Percentiles rank a stretch among this genome's conserved stretches.
Conservation (phyloP, 2,797 vertebrate genomes). For the Sylvia borin region DNA sequence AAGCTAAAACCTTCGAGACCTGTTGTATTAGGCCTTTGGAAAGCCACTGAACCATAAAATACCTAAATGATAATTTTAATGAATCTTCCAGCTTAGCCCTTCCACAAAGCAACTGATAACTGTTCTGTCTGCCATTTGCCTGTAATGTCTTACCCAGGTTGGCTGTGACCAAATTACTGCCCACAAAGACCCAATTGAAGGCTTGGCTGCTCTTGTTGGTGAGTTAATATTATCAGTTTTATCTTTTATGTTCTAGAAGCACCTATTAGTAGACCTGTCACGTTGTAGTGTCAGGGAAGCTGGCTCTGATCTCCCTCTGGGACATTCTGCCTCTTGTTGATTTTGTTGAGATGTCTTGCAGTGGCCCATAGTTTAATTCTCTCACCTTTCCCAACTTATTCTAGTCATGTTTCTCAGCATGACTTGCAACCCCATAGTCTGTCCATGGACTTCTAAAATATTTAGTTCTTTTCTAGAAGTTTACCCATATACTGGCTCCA, state of each 20-base stretch:
- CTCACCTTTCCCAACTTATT: not conserved
- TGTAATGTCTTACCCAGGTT: slow-evolving; percentile 75
- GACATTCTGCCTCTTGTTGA: not conserved
- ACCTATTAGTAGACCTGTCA: not conserved
- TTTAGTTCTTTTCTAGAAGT: not conserved
- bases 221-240: slow-evolving; percentile 13
- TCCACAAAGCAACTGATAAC: not conserved
- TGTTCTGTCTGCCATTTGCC: not conserved
- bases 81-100: not conserved
- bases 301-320: not conserved
- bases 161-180: slow-evolving; percentile 84
- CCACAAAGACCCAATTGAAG: slow-evolving; percentile 75
- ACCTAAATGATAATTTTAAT: not conserved
- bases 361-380: not conserved
- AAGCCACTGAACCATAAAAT: not conserved
- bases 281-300: not conserved
- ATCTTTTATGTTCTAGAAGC: not conserved
- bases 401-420: not conserved
- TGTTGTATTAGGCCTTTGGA: not conserved
- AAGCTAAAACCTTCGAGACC: not conserved
- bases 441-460: not conserved
- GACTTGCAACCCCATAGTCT: not conserved
- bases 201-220: slow-evolving; percentile 87
- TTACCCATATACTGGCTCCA: not conserved
- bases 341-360: not conserved